phyloP scores from a whole-genome alignment of 2,113 vertebrate genomes.

The Hypocryptadius cinnamomeus region DNA sequence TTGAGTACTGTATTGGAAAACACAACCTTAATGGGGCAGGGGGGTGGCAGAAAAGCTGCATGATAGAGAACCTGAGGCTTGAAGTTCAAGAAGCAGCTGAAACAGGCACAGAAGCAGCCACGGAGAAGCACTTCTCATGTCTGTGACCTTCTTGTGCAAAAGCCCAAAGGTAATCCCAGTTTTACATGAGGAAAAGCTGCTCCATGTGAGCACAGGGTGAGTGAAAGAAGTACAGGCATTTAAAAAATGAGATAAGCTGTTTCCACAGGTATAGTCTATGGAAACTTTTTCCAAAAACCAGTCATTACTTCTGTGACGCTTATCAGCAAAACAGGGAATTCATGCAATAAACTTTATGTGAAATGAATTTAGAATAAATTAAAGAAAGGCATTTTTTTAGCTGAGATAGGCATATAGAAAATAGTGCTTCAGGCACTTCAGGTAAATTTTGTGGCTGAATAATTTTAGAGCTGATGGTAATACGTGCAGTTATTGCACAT shows the following conservation, averaged over 20 bases:
- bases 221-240: background rate
- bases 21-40: background rate
- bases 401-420: background rate
- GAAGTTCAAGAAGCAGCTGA: background rate
- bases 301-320: background rate
- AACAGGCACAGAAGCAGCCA: background rate
- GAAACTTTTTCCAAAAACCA: background rate
- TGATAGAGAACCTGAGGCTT: background rate
- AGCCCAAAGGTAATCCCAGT: background rate
- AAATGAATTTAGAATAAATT: background rate
- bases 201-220: background rate
- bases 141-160: background rate
- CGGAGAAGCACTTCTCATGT: background rate
- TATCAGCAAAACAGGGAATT: background rate
- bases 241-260: background rate
- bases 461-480: constrained; percentile 4
- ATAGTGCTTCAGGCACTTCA: background rate
- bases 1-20: background rate
- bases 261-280: background rate
- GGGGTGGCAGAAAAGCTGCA: background rate
- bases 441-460: constrained; percentile 8
- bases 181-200: background rate
- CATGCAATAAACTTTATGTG: background rate
- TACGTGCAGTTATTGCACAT: background rate
- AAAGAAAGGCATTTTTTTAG: background rate